Evolutionary conservation across 2,888 invertebrate genomes (phyloP).

Genomic region (Pemphredon lugubris): DNA sequence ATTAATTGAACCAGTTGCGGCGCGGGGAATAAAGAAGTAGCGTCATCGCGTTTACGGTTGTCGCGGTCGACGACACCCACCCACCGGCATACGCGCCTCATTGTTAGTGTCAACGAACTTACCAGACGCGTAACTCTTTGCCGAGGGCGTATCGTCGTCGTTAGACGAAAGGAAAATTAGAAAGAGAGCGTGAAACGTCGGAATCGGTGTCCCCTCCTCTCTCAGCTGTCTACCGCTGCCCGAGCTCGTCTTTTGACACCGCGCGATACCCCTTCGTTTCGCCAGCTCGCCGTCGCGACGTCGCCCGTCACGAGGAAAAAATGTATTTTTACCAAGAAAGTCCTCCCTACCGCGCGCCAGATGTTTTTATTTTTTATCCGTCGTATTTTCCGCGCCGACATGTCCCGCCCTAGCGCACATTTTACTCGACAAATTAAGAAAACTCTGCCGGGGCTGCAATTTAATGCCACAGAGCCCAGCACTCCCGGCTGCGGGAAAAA

Average conservation of each 20-base stretch:
- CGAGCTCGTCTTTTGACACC: slow-evolving; percentile 24
- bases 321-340: slow-evolving; percentile 64
- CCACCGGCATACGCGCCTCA: slow-evolving; percentile 41
- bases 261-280: slow-evolving; percentile 1
- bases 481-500: background rate
- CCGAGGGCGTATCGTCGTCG: slow-evolving; percentile 25
- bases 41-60: slow-evolving; percentile 52
- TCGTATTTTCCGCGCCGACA: background rate
- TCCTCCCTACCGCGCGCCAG: slow-evolving; percentile 28
- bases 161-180: slow-evolving; percentile 29
- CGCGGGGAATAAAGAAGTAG: slow-evolving; percentile 41
- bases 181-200: background rate
- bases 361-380: slow-evolving; percentile 16
- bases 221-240: slow-evolving; percentile 11
- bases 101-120: slow-evolving; percentile 68
- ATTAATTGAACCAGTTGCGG: slow-evolving; percentile 53
- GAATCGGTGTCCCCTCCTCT: background rate
- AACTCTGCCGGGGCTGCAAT: background rate
- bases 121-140: slow-evolving; percentile 54
- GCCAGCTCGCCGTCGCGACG: slow-evolving; percentile 16
- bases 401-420: slow-evolving; percentile 5
- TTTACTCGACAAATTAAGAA: background rate
- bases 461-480: too few species aligned
- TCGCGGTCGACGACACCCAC: slow-evolving; percentile 55
- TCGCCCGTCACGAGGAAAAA: slow-evolving; percentile 9